Conservation (phyloP, 2,888 invertebrate species). For the Drosophila buzzatii region DNA sequence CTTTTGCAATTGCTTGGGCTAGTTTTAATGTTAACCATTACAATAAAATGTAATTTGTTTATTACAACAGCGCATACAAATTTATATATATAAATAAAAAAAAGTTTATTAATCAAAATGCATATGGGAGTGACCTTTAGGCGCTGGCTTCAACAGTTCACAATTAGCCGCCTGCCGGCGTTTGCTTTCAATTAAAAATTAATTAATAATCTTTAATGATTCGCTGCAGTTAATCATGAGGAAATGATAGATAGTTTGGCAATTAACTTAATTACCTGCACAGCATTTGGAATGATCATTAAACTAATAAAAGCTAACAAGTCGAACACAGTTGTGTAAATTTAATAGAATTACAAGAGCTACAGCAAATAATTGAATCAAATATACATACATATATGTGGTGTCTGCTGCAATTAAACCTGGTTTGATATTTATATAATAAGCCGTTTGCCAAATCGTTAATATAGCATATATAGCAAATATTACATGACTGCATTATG, state of each 20-base stretch:
- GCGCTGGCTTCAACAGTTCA: slow-evolving; percentile 40
- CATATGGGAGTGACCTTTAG: slow-evolving; percentile 41
- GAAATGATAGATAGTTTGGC: slow-evolving; percentile 69
- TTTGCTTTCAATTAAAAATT: slow-evolving; percentile 66
- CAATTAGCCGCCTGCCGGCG: slow-evolving; percentile 51
- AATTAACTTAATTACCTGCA: slow-evolving; percentile 67
- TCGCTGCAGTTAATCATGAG: slow-evolving; percentile 56
- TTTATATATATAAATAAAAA: neutral
- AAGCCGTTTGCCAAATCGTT: slow-evolving; percentile 2
- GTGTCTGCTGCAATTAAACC: neutral
- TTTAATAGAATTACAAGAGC: slow-evolving; percentile 43
- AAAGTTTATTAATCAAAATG: slow-evolving; percentile 44
- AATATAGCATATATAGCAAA: neutral
- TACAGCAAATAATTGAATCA: slow-evolving; percentile 18
- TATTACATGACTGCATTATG: slow-evolving; percentile 2
- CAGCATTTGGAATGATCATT: slow-evolving; percentile 42
- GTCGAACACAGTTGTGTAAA: slow-evolving; percentile 51
- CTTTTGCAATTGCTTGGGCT: slow-evolving; percentile 25
- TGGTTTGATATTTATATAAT: slow-evolving; percentile 12
- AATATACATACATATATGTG: neutral
- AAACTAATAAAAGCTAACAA: slow-evolving; percentile 56
- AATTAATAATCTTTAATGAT: slow-evolving; percentile 74
- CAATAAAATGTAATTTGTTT: slow-evolving; percentile 45
- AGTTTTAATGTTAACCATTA: slow-evolving; percentile 25
- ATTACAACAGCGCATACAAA: slow-evolving; percentile 26